These are phyloP conservation scores for Enteromius radiatus DNA, from an alignment of 2,797 vertebrate species.

Conservation along the genomic window DNA sequence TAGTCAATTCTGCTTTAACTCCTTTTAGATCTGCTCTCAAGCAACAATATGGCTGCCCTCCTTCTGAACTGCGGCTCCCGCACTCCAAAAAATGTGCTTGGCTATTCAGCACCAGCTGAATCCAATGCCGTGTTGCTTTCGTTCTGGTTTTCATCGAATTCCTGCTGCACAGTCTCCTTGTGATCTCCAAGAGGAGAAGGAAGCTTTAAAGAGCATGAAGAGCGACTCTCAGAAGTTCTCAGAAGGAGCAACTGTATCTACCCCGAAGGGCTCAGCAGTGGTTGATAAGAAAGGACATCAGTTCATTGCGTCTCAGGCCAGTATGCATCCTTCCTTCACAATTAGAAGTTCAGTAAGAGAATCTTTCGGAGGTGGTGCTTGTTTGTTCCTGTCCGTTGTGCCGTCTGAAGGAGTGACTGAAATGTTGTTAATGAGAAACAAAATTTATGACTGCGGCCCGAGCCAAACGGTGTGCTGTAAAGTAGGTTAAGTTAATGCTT, in stretches of 20 bases:
- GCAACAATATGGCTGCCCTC: constrained; percentile 61
- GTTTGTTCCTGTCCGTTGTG: constrained; percentile 37
- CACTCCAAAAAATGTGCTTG: constrained; percentile 9
- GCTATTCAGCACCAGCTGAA: constrained; percentile 33
- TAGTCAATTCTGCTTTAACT: constrained; percentile 72
- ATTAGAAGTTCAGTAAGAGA: constrained; percentile 50
- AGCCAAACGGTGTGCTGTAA: background rate
- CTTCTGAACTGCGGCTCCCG: constrained; percentile 52
- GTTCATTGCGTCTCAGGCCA: constrained; percentile 42
- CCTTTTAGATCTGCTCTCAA: constrained; percentile 38
- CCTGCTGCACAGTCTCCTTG: constrained; percentile 38
- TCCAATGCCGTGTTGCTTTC: constrained; percentile 20
- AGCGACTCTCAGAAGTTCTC: constrained; percentile 38
- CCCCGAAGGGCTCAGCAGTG: constrained; percentile 42
- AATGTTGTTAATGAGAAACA: background rate
- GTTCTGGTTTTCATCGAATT: constrained; percentile 4
- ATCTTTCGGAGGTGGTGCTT: constrained; percentile 40
- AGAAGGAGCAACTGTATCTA: constrained; percentile 12
- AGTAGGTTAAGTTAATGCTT: background rate
- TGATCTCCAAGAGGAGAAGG: constrained; percentile 39
- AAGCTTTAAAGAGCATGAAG: constrained; percentile 42
- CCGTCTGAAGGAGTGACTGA: constrained; percentile 26
- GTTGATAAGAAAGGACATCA: constrained; percentile 45
- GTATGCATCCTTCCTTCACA: constrained; percentile 52
- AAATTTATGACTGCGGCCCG: background rate